These are phyloP conservation scores for Aleiodes testaceus DNA, from an alignment of 2,888 invertebrate species.

Conservation along the genomic window DNA sequence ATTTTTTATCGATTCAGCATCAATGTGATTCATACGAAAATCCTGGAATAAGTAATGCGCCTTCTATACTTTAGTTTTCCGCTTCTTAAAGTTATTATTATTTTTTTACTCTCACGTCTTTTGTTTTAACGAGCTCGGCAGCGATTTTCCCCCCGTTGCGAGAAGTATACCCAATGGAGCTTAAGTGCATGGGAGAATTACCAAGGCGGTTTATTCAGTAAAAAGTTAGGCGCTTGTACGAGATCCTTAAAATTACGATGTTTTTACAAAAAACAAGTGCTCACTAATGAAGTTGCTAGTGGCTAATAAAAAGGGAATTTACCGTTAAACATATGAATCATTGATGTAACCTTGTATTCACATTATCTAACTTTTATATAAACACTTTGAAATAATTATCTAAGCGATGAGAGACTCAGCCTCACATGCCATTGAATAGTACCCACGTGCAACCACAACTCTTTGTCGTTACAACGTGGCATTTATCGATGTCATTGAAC, in stretches of 20 bases:
- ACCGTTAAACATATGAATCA: too few relatives aligned
- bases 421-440: conserved; percentile 5
- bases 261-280: conserved; percentile 38
- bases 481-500: conserved; percentile 47
- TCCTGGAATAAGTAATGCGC: background rate
- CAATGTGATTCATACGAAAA: conserved; percentile 8
- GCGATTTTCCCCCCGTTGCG: conserved; percentile 24
- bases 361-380: too few relatives aligned
- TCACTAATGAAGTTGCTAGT: conserved; percentile 44
- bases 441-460: conserved; percentile 49
- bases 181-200: conserved; percentile 35
- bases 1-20: background rate
- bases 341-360: too few relatives aligned
- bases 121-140: conserved; percentile 15
- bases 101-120: background rate
- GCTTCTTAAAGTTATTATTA: background rate
- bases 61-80: background rate
- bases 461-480: conserved; percentile 46
- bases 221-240: conserved; percentile 31
- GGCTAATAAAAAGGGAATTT: conserved; percentile 17
- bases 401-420: background rate
- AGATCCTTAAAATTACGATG: conserved; percentile 40
- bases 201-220: conserved; percentile 13
- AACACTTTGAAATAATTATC: conserved; percentile 7
- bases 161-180: conserved; percentile 39